These are phyloP conservation scores for Apodemus sylvaticus DNA, from an alignment of 2,113 vertebrate genomes.

Conservation along the genomic window DNA sequence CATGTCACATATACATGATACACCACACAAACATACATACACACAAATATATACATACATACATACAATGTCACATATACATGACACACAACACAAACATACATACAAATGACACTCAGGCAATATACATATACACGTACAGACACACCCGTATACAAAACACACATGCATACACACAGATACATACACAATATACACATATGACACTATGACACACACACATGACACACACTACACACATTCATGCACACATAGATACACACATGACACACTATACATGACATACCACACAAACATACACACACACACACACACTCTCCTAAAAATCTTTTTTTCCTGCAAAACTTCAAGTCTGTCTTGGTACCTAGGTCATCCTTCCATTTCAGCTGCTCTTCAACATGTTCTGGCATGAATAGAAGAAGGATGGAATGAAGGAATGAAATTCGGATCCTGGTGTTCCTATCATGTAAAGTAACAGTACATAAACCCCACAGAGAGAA, in stretches of 20 bases:
- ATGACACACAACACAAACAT: background rate
- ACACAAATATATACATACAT: background rate
- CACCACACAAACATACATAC: background rate
- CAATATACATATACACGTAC: too few relatives aligned
- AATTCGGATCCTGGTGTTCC: conserved; percentile 43
- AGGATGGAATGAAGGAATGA: conserved; percentile 34
- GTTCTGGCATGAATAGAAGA: conserved; percentile 41
- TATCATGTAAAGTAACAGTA: conserved; percentile 65
- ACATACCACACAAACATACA: background rate
- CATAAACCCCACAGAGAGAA: conserved; percentile 54
- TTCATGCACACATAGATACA: background rate
- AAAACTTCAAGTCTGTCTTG: conserved; percentile 27
- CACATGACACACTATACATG: background rate
- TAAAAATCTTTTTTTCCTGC: background rate
- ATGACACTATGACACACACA: background rate
- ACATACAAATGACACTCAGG: background rate
- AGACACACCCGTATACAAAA: background rate
- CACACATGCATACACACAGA: background rate
- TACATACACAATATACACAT: background rate
- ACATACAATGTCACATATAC: too few relatives aligned
- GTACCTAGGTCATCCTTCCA: background rate
- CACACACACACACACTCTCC: background rate
- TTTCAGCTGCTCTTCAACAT: conserved; percentile 44
- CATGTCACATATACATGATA: background rate
- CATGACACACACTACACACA: background rate